Conservation (phyloP, 1,140 invertebrate species). For the Asbolus verrucosus region DNA sequence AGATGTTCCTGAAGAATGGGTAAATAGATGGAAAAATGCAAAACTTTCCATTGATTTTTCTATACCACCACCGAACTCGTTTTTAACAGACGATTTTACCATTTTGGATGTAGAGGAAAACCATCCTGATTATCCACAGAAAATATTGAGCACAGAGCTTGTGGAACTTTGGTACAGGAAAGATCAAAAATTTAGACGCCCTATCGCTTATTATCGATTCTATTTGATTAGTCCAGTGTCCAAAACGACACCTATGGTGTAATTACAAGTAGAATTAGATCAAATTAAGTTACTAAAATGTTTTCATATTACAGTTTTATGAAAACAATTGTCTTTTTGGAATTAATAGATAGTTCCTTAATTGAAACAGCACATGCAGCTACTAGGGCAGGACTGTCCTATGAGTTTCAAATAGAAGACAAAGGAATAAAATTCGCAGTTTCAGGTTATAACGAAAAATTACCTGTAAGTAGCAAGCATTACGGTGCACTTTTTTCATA, state of each 20-base stretch:
- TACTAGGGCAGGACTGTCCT: constrained; percentile 77
- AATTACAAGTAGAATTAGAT: constrained; percentile 61
- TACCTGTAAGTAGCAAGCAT: constrained; percentile 68
- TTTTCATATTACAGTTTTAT: too few species aligned
- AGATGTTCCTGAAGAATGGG: constrained; percentile 72
- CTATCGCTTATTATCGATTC: constrained; percentile 80
- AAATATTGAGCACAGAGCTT: constrained; percentile 72
- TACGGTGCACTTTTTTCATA: neutral
- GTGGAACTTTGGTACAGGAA: constrained; percentile 88
- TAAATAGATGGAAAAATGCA: constrained; percentile 71
- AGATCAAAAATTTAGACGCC: constrained; percentile 87
- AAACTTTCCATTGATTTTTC: constrained; percentile 70
- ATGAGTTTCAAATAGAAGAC: constrained; percentile 70
- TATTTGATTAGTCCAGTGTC: constrained; percentile 79
- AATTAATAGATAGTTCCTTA: constrained; percentile 56
- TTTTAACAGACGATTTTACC: constrained; percentile 85
- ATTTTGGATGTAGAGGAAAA: constrained; percentile 68
- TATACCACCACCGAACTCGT: constrained; percentile 85
- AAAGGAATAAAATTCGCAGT: constrained; percentile 80
- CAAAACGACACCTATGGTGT: constrained; percentile 73
- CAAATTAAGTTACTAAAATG: neutral
- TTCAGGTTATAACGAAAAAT: constrained; percentile 82
- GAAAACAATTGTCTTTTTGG: neutral
- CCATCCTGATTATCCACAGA: constrained; percentile 70
- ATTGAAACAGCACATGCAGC: constrained; percentile 84